A percentile compares a stretch with the other conserved stretches of the same genome.
phyloP scores from a whole-genome alignment of 2,113 vertebrate genomes.

The Ariopsis seemanni region DNA sequence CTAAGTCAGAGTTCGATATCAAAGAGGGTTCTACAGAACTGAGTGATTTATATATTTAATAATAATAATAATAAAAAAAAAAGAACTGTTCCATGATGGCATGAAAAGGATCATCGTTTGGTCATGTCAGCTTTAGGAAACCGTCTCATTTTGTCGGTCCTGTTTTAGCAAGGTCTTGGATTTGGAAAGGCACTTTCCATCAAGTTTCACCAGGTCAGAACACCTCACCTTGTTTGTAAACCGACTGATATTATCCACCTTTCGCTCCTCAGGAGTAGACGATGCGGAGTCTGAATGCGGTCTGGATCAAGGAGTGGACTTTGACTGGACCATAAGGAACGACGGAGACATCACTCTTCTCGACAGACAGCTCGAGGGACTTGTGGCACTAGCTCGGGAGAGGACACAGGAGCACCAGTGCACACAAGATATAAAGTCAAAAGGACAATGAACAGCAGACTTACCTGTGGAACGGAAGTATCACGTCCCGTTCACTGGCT shows the following conservation, averaged over 20 bases:
- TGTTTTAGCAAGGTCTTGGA: neutral
- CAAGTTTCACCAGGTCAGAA: neutral
- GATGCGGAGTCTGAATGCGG: constrained; percentile 88
- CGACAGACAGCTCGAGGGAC: constrained; percentile 71
- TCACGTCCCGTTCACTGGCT: neutral
- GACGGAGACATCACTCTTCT: constrained; percentile 66
- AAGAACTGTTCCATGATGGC: neutral
- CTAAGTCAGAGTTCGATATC: neutral
- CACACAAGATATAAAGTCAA: neutral
- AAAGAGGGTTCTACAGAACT: neutral
- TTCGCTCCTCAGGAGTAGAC: constrained; percentile 75
- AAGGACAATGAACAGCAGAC: neutral
- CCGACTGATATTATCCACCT: neutral
- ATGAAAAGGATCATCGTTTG: neutral
- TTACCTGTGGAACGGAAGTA: neutral
- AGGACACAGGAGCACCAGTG: constrained; percentile 4
- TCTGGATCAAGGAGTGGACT: constrained; percentile 78
- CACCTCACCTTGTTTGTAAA: neutral
- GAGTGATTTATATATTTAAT: neutral
- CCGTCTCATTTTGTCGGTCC: too few relatives aligned
- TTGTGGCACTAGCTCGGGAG: constrained; percentile 65
- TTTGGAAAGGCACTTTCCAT: neutral
- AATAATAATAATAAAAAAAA: too few relatives aligned
- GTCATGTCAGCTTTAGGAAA: neutral
- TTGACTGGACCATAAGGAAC: constrained; percentile 83